phyloP scores from a whole-genome alignment of 1,140 invertebrate species.

The Zaprionus kolodkinae region DNA sequence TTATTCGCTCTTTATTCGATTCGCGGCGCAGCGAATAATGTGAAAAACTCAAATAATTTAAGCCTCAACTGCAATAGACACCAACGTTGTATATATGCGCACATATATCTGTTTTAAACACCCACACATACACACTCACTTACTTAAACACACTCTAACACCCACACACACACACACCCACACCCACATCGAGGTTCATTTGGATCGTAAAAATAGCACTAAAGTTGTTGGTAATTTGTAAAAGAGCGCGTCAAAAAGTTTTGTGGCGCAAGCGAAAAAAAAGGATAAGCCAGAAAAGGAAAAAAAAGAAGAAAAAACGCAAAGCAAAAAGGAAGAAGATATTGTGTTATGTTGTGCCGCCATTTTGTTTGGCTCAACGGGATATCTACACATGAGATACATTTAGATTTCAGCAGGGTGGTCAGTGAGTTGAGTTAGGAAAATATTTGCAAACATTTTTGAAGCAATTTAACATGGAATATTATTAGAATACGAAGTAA shows the following conservation, averaged over 20 bases:
- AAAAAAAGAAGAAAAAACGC: slow-evolving; percentile 2
- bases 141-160: slow-evolving; percentile 8
- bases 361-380: slow-evolving; percentile 69
- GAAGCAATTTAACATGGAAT: no score
- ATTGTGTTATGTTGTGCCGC: slow-evolving; percentile 78
- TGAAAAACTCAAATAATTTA: slow-evolving; percentile 53
- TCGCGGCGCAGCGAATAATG: slow-evolving; percentile 49
- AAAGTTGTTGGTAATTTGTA: slow-evolving; percentile 84
- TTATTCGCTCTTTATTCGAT: slow-evolving; percentile 22
- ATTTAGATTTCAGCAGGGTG: slow-evolving; percentile 23
- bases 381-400: slow-evolving; percentile 14
- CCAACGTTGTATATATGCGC: background rate
- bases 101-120: slow-evolving; percentile 23
- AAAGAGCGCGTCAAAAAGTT: slow-evolving; percentile 84
- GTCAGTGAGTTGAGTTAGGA: background rate
- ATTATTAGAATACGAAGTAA: background rate
- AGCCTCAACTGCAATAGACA: slow-evolving; percentile 2
- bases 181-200: slow-evolving; percentile 46
- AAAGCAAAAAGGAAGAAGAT: slow-evolving; percentile 43
- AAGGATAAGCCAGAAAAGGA: slow-evolving; percentile 30
- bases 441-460: background rate
- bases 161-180: slow-evolving; percentile 8
- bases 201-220: slow-evolving; percentile 71
- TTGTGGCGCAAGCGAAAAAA: slow-evolving; percentile 56
- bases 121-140: background rate